Conservation (phyloP, 2,797 vertebrate genomes). For the Semaprochilodus insignis region DNA sequence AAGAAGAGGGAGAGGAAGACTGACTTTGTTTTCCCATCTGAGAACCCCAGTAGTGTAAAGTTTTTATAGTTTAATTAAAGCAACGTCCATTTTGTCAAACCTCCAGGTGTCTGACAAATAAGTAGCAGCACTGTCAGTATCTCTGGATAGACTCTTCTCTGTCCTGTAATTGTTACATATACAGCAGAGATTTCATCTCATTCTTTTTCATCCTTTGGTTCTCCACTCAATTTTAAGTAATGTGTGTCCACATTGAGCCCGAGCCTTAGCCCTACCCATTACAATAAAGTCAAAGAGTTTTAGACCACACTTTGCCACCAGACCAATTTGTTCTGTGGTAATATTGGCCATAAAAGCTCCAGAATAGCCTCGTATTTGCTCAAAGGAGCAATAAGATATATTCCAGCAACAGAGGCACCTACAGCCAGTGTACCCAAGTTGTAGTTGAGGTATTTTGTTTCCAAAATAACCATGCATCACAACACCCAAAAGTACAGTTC, state of each 20-base stretch:
- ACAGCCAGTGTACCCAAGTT: not conserved
- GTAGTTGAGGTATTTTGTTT: not conserved
- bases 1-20: too few species aligned
- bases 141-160: not conserved
- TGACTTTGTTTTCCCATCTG: too few species aligned
- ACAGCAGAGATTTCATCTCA: not conserved
- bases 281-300: not conserved
- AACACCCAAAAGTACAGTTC: not conserved
- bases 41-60: not conserved
- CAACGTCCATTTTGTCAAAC: not conserved
- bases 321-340: not conserved
- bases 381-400: not conserved
- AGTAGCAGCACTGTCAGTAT: not conserved
- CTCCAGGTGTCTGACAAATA: not conserved
- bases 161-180: not conserved
- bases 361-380: not conserved
- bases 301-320: not conserved
- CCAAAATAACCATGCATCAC: not conserved
- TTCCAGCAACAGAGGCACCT: not conserved
- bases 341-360: not conserved
- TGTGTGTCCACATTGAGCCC: not conserved
- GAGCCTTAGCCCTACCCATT: not conserved
- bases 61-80: not conserved
- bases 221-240: not conserved
- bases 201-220: not conserved